phyloP scores from a whole-genome alignment of 2,797 vertebrate species.

The Sebastes wilsoni region DNA sequence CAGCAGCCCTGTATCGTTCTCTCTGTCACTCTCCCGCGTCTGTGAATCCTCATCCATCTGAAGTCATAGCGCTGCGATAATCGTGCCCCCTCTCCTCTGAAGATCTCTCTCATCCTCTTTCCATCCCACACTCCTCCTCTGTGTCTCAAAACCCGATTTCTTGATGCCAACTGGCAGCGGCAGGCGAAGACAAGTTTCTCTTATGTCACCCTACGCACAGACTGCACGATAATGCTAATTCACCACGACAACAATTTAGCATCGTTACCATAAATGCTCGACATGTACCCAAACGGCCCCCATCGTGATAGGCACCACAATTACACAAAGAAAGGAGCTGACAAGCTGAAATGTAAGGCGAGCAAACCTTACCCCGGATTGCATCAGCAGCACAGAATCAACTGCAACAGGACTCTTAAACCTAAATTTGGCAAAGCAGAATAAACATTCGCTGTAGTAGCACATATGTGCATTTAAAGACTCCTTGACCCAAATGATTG shows the following conservation, averaged over 20 bases:
- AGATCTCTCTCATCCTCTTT: conserved; percentile 76
- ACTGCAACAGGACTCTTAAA: conserved; percentile 36
- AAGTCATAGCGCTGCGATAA: conserved; percentile 69
- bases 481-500: conserved; percentile 41
- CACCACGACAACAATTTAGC: conserved; percentile 70
- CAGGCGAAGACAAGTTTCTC: conserved; percentile 66
- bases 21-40: conserved; percentile 41
- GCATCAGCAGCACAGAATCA: conserved; percentile 62
- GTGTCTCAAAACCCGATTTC: conserved; percentile 71
- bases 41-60: conserved; percentile 66
- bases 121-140: conserved; percentile 71
- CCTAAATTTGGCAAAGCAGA: conserved; percentile 25
- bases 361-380: conserved; percentile 61
- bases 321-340: conserved; percentile 60
- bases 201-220: conserved; percentile 71
- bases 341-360: conserved; percentile 42
- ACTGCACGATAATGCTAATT: conserved; percentile 68
- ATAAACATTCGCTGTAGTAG: conserved; percentile 21
- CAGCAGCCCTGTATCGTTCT: conserved; percentile 36
- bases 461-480: conserved; percentile 28
- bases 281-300: conserved; percentile 60
- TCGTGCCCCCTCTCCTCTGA: conserved; percentile 58
- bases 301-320: conserved; percentile 43
- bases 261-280: conserved; percentile 63
- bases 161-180: conserved; percentile 71